Conservation (phyloP, 2,113 vertebrate genomes). For the Orcinus orca region DNA sequence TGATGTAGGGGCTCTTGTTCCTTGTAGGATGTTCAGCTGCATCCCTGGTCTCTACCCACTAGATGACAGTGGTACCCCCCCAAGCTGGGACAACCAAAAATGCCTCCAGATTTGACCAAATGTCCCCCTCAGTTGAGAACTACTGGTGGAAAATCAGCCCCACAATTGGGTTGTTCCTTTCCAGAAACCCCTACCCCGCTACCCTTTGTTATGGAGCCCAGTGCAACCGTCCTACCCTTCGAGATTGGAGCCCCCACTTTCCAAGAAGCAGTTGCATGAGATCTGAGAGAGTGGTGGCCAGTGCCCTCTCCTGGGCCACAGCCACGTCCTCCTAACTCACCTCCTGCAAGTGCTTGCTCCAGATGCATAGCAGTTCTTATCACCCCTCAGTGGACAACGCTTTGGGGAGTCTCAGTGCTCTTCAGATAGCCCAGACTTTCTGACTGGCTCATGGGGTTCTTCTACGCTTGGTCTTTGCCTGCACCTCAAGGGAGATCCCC, state of each 20-base stretch:
- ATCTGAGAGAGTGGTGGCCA: background rate
- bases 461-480: background rate
- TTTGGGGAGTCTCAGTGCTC: background rate
- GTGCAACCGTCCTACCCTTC: background rate
- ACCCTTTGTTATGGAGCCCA: background rate
- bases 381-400: background rate
- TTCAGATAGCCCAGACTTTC: background rate
- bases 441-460: background rate
- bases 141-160: background rate
- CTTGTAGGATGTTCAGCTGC: background rate
- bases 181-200: accelerated
- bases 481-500: background rate
- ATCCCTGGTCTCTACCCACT: background rate
- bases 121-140: background rate
- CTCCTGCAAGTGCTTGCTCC: background rate
- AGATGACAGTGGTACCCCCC: background rate
- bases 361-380: too few species aligned
- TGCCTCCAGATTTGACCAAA: background rate
- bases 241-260: background rate
- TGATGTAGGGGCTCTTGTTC: background rate
- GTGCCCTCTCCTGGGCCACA: accelerated
- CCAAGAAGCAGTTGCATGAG: background rate
- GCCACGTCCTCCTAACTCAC: background rate
- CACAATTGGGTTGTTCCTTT: background rate
- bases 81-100: background rate